Conservation (phyloP, 2,113 vertebrate species). For the Muntiacus reevesi region DNA sequence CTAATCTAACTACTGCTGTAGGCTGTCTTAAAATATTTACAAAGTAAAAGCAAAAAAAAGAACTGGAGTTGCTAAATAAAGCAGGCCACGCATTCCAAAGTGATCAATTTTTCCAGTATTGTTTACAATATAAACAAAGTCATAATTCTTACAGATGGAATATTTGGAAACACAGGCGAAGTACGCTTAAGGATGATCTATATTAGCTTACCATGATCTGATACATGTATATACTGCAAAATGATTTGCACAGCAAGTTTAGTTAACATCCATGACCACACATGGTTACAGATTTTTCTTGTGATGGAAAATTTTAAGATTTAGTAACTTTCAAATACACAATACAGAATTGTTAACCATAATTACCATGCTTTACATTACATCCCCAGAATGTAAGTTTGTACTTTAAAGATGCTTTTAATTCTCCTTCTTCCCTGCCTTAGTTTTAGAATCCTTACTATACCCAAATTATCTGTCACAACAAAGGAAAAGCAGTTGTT, state of each 20-base stretch:
- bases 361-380: background rate
- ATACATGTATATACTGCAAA: background rate
- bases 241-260: background rate
- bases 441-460: background rate
- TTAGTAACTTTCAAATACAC: background rate
- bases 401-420: background rate
- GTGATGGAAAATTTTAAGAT: background rate
- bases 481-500: background rate
- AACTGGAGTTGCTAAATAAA: conserved; percentile 32
- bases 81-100: background rate
- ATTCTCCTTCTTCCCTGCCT: background rate
- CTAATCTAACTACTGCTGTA: conserved; percentile 51
- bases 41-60: conserved; percentile 49
- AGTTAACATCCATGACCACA: background rate
- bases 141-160: background rate
- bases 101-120: background rate
- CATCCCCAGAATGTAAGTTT: background rate
- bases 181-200: background rate
- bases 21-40: conserved; percentile 62
- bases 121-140: conserved; percentile 23
- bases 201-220: background rate
- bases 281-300: background rate
- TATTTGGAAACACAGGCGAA: background rate
- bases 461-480: background rate
- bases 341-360: background rate